A percentile compares a stretch with the other conserved stretches of the same genome.
Conservation (phyloP, 2,113 vertebrate species). For the Capreolus pygargus region DNA sequence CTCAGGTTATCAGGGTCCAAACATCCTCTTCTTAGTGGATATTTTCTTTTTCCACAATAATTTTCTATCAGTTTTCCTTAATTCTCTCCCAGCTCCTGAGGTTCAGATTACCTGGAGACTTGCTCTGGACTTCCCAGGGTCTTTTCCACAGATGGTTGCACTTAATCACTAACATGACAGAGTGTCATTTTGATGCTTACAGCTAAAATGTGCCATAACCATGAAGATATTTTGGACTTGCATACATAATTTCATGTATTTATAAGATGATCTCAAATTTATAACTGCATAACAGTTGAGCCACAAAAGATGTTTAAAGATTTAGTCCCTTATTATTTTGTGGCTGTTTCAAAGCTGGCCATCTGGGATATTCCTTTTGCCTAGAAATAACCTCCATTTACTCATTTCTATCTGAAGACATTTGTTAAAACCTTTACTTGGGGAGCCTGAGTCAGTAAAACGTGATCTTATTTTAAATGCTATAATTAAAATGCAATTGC, state of each 20-base stretch:
- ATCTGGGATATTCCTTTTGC: background rate
- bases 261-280: conserved; percentile 15
- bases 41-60: background rate
- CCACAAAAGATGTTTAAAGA: background rate
- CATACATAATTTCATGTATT: background rate
- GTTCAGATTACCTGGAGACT: background rate
- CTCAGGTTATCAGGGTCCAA: background rate
- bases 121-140: background rate
- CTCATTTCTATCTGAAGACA: background rate
- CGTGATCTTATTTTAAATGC: conserved; percentile 39
- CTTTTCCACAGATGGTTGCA: background rate
- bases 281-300: conserved; percentile 20
- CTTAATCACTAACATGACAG: background rate
- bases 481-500: conserved; percentile 54
- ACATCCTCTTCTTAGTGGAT: background rate
- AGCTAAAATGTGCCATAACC: background rate
- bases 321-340: background rate
- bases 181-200: background rate
- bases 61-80: background rate
- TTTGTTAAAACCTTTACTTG: conserved; percentile 31
- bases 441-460: background rate
- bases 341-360: conserved; percentile 20
- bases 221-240: background rate
- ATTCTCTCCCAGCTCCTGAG: background rate
- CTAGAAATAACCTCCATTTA: conserved; percentile 36